Evolutionary conservation across 2,797 vertebrate species (phyloP).

Genomic region (Clarias laeviceps): DNA sequence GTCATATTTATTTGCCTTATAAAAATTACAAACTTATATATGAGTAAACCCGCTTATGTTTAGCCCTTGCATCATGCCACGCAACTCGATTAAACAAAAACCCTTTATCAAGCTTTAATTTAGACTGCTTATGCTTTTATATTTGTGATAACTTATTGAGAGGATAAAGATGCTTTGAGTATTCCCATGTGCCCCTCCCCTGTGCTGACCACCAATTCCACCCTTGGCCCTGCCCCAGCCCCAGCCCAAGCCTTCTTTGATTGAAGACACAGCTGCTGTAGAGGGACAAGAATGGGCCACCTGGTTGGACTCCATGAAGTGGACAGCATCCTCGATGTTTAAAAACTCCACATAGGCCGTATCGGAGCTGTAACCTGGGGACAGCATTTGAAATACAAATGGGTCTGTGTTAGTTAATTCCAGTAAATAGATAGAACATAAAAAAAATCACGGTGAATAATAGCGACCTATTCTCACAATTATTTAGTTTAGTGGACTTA

Average conservation of each 20-base stretch:
- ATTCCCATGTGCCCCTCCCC: constrained; percentile 56
- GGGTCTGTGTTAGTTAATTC: constrained; percentile 98
- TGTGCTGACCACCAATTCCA: constrained; percentile 57
- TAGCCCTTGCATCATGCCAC: background rate
- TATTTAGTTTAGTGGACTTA: constrained; percentile 10
- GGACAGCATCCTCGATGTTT: constrained; percentile 99
- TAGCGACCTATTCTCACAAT: constrained; percentile 37
- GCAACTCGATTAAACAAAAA: constrained; percentile 1
- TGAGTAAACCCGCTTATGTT: background rate
- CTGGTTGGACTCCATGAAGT: constrained; percentile 99
- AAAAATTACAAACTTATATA: background rate
- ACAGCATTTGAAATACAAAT: constrained; percentile 99
- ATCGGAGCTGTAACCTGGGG: constrained; percentile 99
- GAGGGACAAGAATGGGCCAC: constrained; percentile 99
- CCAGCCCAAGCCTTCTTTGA: constrained; percentile 72
- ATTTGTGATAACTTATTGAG: constrained; percentile 2
- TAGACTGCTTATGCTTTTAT: background rate
- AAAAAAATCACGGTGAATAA: constrained; percentile 50
- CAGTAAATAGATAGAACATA: constrained; percentile 73
- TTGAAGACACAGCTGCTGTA: constrained; percentile 78
- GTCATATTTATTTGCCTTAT: background rate
- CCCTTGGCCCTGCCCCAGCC: constrained; percentile 61
- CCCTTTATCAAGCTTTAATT: background rate
- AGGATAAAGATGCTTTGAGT: constrained; percentile 17
- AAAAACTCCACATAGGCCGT: constrained; percentile 99